Evolutionary conservation across 2,888 invertebrate genomes (phyloP).

Genomic region (Nipponacmea schrenckii): DNA sequence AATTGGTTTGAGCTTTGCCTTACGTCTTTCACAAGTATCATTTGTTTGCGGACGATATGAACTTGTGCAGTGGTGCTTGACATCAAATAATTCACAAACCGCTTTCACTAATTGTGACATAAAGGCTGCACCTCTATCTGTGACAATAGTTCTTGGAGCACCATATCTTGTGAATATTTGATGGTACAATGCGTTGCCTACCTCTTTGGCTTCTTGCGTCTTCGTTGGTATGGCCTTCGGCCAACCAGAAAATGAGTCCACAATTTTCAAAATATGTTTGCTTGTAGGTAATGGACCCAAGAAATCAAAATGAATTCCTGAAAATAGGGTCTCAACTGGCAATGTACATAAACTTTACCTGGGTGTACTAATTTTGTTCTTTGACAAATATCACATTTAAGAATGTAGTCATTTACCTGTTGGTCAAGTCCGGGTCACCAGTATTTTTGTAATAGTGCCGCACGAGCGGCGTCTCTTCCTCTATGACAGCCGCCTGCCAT

Average conservation of each 20-base stretch:
- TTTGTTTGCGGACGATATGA: slow-evolving; percentile 37
- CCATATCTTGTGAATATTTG: slow-evolving; percentile 38
- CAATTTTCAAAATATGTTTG: slow-evolving; percentile 70
- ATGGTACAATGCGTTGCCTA: slow-evolving; percentile 30
- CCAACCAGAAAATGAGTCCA: slow-evolving; percentile 32
- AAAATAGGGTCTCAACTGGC: too few species aligned
- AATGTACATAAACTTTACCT: too few species aligned
- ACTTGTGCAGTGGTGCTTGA: slow-evolving; percentile 29
- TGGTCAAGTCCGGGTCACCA: too few species aligned
- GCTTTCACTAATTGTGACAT: slow-evolving; percentile 31
- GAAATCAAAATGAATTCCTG: too few species aligned
- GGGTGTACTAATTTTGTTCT: background rate
- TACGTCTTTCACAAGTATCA: slow-evolving; percentile 33
- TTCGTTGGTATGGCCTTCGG: slow-evolving; percentile 35
- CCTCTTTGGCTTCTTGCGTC: slow-evolving; percentile 32
- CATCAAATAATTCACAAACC: slow-evolving; percentile 34
- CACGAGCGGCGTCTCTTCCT: too few species aligned
- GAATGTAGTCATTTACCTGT: too few species aligned
- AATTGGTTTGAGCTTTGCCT: too few species aligned
- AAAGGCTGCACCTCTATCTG: slow-evolving; percentile 37
- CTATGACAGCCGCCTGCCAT: too few species aligned
- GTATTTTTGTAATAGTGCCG: too few species aligned
- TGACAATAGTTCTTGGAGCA: slow-evolving; percentile 29
- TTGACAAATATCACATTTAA: slow-evolving; percentile 18
- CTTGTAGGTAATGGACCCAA: too few species aligned